Conservation (phyloP, 2,113 vertebrate species). For the Halcyon malimbica region DNA sequence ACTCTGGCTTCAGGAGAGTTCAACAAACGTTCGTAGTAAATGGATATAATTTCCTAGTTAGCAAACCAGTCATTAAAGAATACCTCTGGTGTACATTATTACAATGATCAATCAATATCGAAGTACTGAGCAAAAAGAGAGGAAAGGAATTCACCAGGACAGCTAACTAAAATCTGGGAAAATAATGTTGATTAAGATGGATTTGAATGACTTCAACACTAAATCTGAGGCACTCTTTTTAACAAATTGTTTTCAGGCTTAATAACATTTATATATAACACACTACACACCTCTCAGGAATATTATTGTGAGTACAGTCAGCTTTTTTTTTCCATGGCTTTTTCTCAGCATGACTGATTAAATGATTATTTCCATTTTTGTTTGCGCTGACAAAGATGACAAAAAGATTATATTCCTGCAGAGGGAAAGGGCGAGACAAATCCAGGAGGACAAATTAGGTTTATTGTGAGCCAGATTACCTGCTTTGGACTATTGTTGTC, state of each 20-base stretch:
- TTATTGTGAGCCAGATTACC: background rate
- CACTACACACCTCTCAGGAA: constrained; percentile 56
- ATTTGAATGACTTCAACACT: constrained; percentile 49
- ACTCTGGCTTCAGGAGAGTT: constrained; percentile 59
- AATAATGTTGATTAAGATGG: constrained; percentile 70
- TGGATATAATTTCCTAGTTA: constrained; percentile 59
- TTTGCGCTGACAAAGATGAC: constrained; percentile 66
- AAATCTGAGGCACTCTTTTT: constrained; percentile 48
- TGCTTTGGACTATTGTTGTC: background rate
- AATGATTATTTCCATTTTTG: constrained; percentile 60
- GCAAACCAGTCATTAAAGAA: constrained; percentile 57
- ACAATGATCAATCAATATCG: constrained; percentile 54
- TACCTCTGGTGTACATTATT: constrained; percentile 56
- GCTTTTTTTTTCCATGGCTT: constrained; percentile 17
- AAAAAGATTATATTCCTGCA: constrained; percentile 57
- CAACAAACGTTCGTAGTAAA: constrained; percentile 52
- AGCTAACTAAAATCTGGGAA: constrained; percentile 68
- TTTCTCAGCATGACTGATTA: constrained; percentile 57
- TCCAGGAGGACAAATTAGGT: background rate
- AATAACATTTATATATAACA: constrained; percentile 35
- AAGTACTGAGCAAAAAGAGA: constrained; percentile 49
- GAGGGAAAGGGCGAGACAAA: constrained; percentile 21
- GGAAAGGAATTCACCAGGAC: constrained; percentile 70
- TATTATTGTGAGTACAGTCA: constrained; percentile 21
- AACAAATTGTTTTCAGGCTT: constrained; percentile 65